phyloP scores from a whole-genome alignment of 2,888 invertebrate species.

The Apotomis turbidana region DNA sequence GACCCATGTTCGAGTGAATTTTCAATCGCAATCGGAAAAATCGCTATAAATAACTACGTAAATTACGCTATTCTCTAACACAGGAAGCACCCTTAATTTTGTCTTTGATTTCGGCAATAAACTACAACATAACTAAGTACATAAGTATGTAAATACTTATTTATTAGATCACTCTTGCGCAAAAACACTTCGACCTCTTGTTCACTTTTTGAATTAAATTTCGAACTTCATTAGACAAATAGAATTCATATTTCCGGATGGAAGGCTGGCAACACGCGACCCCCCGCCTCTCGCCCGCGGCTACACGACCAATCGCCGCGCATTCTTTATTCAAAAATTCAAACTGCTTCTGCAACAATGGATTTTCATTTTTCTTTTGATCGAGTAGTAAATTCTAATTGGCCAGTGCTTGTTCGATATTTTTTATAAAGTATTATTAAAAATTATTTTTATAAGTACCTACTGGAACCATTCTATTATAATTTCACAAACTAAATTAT shows the following conservation, averaged over 20 bases:
- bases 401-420: constrained; percentile 52
- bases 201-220: constrained; percentile 49
- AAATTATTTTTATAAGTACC: constrained; percentile 9
- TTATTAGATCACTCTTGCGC: neutral
- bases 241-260: constrained; percentile 77
- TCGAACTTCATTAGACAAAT: constrained; percentile 70
- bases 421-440: constrained; percentile 29
- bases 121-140: no score
- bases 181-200: constrained; percentile 16
- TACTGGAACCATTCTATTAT: no score
- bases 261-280: constrained; percentile 72
- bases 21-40: no score
- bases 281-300: constrained; percentile 79
- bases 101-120: no score
- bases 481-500: no score
- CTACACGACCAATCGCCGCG: constrained; percentile 72
- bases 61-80: no score
- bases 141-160: no score
- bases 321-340: constrained; percentile 71
- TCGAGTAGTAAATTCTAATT: constrained; percentile 63
- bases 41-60: no score
- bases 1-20: no score
- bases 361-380: constrained; percentile 64
- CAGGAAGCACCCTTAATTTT: no score
- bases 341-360: constrained; percentile 64